Evolutionary conservation across 2,797 vertebrate genomes (phyloP).

Genomic region (Tauraco hartlaubi): DNA sequence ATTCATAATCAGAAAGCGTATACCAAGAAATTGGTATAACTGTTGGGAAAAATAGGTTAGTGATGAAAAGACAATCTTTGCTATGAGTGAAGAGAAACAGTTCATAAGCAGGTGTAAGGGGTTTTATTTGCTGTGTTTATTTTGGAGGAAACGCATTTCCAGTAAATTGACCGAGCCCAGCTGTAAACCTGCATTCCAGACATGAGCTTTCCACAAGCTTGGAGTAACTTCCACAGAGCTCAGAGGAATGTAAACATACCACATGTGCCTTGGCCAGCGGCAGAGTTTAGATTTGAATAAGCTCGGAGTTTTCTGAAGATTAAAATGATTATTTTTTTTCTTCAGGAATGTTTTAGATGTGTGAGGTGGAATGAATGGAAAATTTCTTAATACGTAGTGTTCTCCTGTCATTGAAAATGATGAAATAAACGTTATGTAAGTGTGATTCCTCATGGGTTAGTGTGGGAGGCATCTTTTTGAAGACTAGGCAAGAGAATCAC

Average conservation of each 20-base stretch:
- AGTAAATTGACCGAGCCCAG: neutral
- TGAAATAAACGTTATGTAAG: neutral
- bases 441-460: neutral
- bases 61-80: neutral
- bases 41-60: constrained; percentile 7
- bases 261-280: rapidly evolving
- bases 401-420: neutral
- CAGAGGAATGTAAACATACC: neutral
- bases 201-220: neutral
- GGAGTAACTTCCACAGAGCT: neutral
- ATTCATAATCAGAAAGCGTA: constrained; percentile 35
- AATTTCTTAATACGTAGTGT: neutral
- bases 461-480: constrained; percentile 8
- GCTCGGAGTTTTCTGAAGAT: neutral
- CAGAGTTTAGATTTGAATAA: neutral
- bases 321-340: neutral
- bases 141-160: neutral
- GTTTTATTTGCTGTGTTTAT: neutral
- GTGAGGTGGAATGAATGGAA: neutral
- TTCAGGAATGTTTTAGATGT: neutral
- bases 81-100: constrained; percentile 6
- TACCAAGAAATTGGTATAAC: neutral
- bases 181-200: neutral
- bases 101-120: neutral
- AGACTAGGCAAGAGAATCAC: neutral